Evolutionary conservation across 2,113 vertebrate genomes (phyloP).

Genomic region (Peromyscus leucopus): DNA sequence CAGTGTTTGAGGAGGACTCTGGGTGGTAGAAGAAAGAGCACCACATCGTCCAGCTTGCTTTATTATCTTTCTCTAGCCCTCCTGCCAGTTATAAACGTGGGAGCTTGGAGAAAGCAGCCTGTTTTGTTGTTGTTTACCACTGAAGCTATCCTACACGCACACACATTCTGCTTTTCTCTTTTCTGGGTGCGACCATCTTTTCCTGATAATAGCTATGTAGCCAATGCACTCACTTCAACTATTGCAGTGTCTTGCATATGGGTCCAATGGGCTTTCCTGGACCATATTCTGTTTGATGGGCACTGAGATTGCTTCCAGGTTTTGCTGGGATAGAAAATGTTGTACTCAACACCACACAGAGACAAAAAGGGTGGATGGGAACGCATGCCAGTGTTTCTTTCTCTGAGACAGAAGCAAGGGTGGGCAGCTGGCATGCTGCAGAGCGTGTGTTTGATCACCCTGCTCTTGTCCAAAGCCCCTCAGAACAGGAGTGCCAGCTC

Average conservation of each 20-base stretch:
- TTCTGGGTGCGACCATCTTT: not conserved
- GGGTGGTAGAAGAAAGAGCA: not conserved
- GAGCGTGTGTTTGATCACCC: not conserved
- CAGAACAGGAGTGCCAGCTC: not conserved
- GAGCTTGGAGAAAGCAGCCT: not conserved
- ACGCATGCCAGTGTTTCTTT: not conserved
- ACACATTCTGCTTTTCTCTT: not conserved
- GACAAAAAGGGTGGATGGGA: not conserved
- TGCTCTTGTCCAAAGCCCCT: not conserved
- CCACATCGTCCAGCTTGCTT: too few relatives aligned
- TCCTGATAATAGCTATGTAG: not conserved
- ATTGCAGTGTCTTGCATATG: not conserved
- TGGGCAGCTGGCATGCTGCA: not conserved
- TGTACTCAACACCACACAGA: not conserved
- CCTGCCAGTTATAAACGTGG: not conserved
- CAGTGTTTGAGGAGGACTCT: not conserved
- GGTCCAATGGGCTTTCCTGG: slow-evolving; percentile 2
- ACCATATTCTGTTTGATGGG: not conserved
- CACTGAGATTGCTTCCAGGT: not conserved
- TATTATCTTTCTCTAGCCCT: not conserved
- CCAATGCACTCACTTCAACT: not conserved
- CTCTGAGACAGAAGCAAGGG: not conserved
- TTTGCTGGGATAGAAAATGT: not conserved
- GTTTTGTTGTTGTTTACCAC: not conserved
- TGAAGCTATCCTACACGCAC: not conserved